Conservation (phyloP, 2,797 vertebrate species). For the Cyprinodon diabolis region DNA sequence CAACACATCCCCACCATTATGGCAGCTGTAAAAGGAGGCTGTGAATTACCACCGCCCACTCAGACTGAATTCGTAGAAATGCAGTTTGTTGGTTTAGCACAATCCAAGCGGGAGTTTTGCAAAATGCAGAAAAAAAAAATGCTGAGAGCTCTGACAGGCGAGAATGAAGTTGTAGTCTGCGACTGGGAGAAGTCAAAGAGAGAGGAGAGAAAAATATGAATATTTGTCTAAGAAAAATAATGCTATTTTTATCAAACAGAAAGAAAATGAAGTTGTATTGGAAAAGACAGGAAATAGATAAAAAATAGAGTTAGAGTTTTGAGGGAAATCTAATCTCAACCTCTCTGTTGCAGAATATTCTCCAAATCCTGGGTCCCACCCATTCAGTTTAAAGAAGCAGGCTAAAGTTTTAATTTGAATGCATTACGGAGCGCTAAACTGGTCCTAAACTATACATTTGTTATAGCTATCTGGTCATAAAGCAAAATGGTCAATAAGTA, state of each 20-base stretch:
- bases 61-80: background rate
- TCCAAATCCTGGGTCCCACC: too few species aligned
- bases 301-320: background rate
- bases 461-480: too few species aligned
- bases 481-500: background rate
- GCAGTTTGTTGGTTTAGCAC: conserved; percentile 20
- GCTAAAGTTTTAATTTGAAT: too few species aligned
- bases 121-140: conserved; percentile 38
- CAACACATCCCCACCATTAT: background rate
- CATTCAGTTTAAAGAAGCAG: too few species aligned
- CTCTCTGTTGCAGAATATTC: too few species aligned
- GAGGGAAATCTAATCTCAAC: background rate
- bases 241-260: background rate
- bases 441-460: too few species aligned
- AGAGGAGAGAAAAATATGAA: background rate
- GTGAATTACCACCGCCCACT: conserved; percentile 2
- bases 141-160: background rate
- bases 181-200: conserved; percentile 22
- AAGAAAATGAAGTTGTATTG: background rate
- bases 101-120: conserved; percentile 42
- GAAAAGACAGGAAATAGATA: too few species aligned
- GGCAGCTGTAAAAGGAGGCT: conserved; percentile 14
- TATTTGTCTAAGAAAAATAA: background rate
- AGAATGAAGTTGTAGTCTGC: conserved; percentile 32
- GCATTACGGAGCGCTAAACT: too few species aligned